Conservation (phyloP, 2,113 vertebrate species). For the Odocoileus virginianus region DNA sequence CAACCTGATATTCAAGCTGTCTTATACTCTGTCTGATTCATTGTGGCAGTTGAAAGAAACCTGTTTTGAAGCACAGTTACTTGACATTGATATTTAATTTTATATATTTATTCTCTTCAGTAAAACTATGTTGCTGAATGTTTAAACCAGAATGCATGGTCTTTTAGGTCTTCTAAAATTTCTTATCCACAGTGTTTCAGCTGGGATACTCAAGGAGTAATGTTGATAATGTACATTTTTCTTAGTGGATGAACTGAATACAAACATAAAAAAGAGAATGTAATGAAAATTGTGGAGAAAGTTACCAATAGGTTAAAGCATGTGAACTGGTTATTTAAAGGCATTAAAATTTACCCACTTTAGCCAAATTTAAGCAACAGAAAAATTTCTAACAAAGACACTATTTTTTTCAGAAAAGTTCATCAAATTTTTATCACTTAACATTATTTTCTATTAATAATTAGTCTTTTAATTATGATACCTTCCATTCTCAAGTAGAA, state of each 20-base stretch:
- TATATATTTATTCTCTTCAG: constrained; percentile 20
- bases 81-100: constrained; percentile 34
- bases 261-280: not conserved
- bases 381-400: not conserved
- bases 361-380: not conserved
- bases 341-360: not conserved
- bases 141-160: not conserved
- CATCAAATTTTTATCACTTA: not conserved
- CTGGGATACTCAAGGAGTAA: not conserved
- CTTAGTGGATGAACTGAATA: not conserved
- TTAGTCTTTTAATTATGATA: not conserved
- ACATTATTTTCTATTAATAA: not conserved
- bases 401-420: not conserved
- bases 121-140: not conserved
- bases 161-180: not conserved
- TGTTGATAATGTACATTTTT: not conserved
- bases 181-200: not conserved
- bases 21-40: not conserved
- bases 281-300: not conserved
- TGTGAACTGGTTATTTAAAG: not conserved
- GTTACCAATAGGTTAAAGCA: not conserved
- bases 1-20: not conserved
- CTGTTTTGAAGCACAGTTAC: not conserved
- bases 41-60: not conserved
- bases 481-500: not conserved